Evolutionary conservation across 2,797 vertebrate species (phyloP), one percentile per base, ranked within the genome.

Genomic region (Steatocranus sp.): DNA sequence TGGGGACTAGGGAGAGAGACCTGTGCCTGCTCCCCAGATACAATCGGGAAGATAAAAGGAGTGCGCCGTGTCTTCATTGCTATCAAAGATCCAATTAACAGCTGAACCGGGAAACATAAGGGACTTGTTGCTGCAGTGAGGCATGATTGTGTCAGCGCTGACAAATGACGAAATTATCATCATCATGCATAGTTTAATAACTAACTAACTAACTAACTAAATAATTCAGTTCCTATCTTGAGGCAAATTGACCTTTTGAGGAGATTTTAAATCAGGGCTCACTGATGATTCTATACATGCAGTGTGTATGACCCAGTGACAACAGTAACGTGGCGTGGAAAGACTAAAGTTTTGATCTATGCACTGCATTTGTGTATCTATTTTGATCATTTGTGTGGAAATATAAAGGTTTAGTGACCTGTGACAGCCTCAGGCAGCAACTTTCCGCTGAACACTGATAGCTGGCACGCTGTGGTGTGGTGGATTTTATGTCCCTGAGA

Each of bases 401-500:
- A 68, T 17, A 68, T 17, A 43, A 32, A 68, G 43, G 63, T 3
- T 25, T 41, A 68, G 63, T 68, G 63, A 68, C 63, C 20, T 10
- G 20, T 25, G 63, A 68, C 38, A 17, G 4, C 4, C 20, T 43
- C 20, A 27, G 20, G 8, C 38, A 43, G 63, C 20, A 68, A 41
- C 63, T 17, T 43, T 25, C 25, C 2, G 1, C 63, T 43, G 63
- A 23, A 43, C 20, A 68, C 63, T 43, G 14, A 41, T 41, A 41
- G 12, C 20, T 43, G 5, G 14, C 20, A 68, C 0, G 20, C 36
- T 43, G 0, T 25, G 14, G 38, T 7, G 3, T 1, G 14, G 5
- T 43, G 36, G 38, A 41, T 25, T 68, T 68, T 25, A 68, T 41
- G 20, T 43, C 20, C 20, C 36, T 6, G 20, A 68, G 63, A 25